phyloP scores from a whole-genome alignment of 2,888 invertebrate species.

The Spodoptera picta region DNA sequence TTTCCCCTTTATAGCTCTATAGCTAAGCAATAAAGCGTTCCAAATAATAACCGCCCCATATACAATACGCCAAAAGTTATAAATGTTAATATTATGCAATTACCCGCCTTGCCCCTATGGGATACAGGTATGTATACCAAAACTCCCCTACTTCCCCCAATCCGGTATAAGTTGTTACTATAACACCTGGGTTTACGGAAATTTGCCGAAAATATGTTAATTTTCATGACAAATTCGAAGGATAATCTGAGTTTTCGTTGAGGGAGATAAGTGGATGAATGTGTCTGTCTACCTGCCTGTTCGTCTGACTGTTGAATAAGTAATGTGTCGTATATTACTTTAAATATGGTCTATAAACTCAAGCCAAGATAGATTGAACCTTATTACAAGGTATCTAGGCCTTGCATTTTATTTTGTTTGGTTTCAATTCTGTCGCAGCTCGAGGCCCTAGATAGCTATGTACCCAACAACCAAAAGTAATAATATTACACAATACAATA shows the following conservation, averaged over 20 bases:
- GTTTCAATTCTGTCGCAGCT: too few relatives aligned
- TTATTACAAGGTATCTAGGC: too few relatives aligned
- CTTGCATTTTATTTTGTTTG: too few relatives aligned
- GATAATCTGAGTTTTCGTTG: slow-evolving; percentile 39
- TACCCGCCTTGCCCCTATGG: slow-evolving; percentile 57
- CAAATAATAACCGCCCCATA: slow-evolving; percentile 51
- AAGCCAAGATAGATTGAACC: too few relatives aligned
- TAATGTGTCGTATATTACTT: too few relatives aligned
- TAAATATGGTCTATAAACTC: too few relatives aligned
- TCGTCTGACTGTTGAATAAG: too few relatives aligned
- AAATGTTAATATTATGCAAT: slow-evolving; percentile 68
- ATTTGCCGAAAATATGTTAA: slow-evolving; percentile 55
- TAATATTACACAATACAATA: too few relatives aligned
- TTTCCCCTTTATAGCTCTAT: slow-evolving; percentile 37
- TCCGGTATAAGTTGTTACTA: slow-evolving; percentile 51
- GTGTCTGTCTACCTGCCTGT: not conserved
- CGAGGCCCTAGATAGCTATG: too few relatives aligned
- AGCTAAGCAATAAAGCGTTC: slow-evolving; percentile 51
- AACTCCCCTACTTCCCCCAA: slow-evolving; percentile 51
- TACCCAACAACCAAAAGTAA: too few relatives aligned
- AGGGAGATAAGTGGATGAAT: slow-evolving; percentile 30
- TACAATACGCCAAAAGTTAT: slow-evolving; percentile 59
- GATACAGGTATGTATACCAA: slow-evolving; percentile 53
- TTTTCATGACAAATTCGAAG: slow-evolving; percentile 55
- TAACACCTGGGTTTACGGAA: slow-evolving; percentile 55